phyloP scores from a whole-genome alignment of 2,888 invertebrate species.

The Cistogaster globosa region DNA sequence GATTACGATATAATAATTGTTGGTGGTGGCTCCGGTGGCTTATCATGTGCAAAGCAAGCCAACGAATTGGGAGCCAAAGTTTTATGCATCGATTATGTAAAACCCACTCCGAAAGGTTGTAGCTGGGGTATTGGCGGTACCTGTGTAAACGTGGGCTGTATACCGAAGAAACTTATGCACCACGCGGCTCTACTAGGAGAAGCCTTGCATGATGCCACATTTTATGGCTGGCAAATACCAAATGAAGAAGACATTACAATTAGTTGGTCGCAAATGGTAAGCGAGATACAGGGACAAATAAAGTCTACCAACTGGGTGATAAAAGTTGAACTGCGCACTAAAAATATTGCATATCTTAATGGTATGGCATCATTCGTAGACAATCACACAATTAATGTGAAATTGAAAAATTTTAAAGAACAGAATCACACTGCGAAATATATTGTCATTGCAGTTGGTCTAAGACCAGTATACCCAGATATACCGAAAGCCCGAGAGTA shows the following conservation, averaged over 20 bases:
- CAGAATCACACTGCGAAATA: constrained; percentile 88
- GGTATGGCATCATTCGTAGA: constrained; percentile 90
- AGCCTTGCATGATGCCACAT: constrained; percentile 89
- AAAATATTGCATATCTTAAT: constrained; percentile 95
- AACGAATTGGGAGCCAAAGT: constrained; percentile 90
- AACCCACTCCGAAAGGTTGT: constrained; percentile 92
- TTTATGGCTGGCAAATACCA: constrained; percentile 91
- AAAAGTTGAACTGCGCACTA: constrained; percentile 93
- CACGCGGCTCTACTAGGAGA: constrained; percentile 95
- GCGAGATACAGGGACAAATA: constrained; percentile 93
- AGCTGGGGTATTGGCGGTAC: constrained; percentile 98
- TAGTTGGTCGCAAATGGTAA: constrained; percentile 89
- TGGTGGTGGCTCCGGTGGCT: constrained; percentile 97
- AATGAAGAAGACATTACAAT: constrained; percentile 86
- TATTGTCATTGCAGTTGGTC: constrained; percentile 94
- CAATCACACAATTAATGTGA: constrained; percentile 88
- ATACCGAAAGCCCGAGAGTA: constrained; percentile 93
- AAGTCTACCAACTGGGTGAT: constrained; percentile 98
- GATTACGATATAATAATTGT: constrained; percentile 97
- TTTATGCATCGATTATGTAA: constrained; percentile 92
- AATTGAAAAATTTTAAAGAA: constrained; percentile 88
- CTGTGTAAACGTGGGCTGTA: constrained; percentile 98
- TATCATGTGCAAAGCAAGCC: constrained; percentile 97
- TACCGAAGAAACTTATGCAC: constrained; percentile 99
- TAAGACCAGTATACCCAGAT: constrained; percentile 92